Evolutionary conservation across 2,113 vertebrate genomes (phyloP).

Genomic region (Lota lota): DNA sequence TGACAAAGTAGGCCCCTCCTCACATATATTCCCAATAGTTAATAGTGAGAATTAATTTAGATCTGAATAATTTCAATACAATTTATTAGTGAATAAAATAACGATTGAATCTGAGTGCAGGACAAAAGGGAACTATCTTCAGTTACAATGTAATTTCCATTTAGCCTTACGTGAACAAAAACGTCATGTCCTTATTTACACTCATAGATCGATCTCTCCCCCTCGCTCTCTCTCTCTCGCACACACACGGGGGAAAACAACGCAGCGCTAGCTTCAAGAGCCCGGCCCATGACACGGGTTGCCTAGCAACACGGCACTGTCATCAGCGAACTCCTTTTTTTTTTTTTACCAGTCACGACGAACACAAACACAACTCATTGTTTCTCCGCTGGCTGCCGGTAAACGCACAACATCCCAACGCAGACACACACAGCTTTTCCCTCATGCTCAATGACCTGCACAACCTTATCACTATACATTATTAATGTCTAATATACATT

Average conservation of each 20-base stretch:
- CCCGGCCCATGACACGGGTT: conserved; percentile 76
- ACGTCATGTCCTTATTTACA: conserved; percentile 4
- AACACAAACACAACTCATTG: conserved; percentile 79
- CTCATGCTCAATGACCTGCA: too few species aligned
- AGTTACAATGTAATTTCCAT: background rate
- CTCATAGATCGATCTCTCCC: conserved; percentile 1
- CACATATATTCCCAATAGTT: too few species aligned
- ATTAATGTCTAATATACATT: too few species aligned
- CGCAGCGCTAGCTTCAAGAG: conserved; percentile 65
- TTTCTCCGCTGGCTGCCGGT: conserved; percentile 70
- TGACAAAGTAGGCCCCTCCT: too few species aligned
- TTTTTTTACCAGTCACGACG: conserved; percentile 82
- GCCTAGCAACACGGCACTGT: conserved; percentile 85
- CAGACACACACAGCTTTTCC: conserved; percentile 4
- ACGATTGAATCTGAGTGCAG: background rate
- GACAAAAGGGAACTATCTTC: background rate
- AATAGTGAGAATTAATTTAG: too few species aligned
- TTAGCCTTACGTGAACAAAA: background rate
- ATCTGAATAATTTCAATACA: background rate
- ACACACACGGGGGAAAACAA: conserved; percentile 29
- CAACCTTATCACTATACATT: too few species aligned
- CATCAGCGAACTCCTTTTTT: conserved; percentile 85
- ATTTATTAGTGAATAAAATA: background rate
- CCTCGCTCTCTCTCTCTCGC: too few species aligned
- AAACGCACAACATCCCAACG: conserved; percentile 62